Base-by-base conservation (phyloP, 2,113 vertebrate species). In the Scartelaos histophorus region DNA sequence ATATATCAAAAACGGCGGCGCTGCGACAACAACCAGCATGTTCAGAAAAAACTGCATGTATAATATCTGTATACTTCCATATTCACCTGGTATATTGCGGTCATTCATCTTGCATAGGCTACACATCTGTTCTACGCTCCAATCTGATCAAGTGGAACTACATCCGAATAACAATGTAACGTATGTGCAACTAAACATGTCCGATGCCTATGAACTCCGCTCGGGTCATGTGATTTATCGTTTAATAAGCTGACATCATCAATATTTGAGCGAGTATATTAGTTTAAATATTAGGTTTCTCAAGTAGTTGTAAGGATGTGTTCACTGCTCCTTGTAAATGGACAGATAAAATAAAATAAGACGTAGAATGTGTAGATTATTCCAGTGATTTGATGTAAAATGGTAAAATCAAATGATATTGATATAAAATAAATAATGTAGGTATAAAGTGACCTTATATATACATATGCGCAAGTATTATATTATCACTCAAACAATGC, bases 191-290 rank as follows among this genome's bases (percentile, higher is more conserved):
- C 62, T 79, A 70, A 80, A 81, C 69, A 71, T 80, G 58, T 56
- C 10, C 1, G 5, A 4, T 47, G 65, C 34, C 67, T 64, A 60
- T 57, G 43, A 69, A 60, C 7, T 1, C 53, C 67, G 65, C 69
- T 71, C 62, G 34, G 13, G 21, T 54, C 38, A 66, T 34, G 80
- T 81, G 87, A 86, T 86, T 66, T 77, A 86, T 79, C 49, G 80
- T 86, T 86, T 84, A 86, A 86, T 86, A 88, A 82, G 15, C 1
- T 3, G 5, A 25, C 13, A 65, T 67, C 69, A 82, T 84, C 38
- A 84, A 86, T 81, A 86, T 84, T 84, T 88, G 34, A 86, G 51
- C 21, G 65, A 73, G 66, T 67, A 76, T 71, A 81, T 67, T 76
- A 74, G 76, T 85, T 57, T 66, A 75, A 78, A 64, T 47, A 65